Percentiles rank a stretch among this genome's conserved stretches.
These are phyloP conservation scores for Lindbergichthys nudifrons DNA, from an alignment of 2,797 vertebrate species.

Conservation along the genomic window DNA sequence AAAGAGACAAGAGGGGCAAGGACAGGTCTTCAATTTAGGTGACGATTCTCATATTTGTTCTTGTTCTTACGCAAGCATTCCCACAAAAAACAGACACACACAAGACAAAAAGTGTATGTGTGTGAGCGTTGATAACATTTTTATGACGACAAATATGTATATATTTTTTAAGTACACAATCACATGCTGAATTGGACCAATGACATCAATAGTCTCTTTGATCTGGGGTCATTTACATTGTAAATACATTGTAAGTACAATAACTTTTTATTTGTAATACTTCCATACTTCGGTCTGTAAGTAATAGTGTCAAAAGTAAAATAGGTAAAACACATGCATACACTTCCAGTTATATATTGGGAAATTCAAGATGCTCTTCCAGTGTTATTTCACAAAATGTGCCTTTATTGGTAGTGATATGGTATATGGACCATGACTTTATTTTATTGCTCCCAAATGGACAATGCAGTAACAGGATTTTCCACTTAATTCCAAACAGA, in stretches of 20 bases:
- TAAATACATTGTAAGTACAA: no score
- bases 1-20: not conserved
- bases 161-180: no score
- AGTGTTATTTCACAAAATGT: constrained; percentile 34
- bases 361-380: not conserved
- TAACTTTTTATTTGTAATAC: no score
- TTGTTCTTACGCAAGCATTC: not conserved
- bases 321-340: not conserved
- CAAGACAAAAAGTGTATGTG: not conserved
- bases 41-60: not conserved
- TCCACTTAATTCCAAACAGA: constrained; percentile 50
- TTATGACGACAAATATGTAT: no score
- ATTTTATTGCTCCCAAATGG: constrained; percentile 57
- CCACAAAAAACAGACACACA: not conserved
- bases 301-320: not conserved
- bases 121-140: no score
- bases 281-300: constrained; percentile 6
- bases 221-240: no score
- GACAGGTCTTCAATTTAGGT: not conserved
- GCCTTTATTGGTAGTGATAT: constrained; percentile 32
- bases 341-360: not conserved
- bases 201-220: no score
- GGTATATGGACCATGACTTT: constrained; percentile 22
- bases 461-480: constrained; percentile 48
- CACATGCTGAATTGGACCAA: no score